phyloP scores from a whole-genome alignment of 1,140 invertebrate species.

The Sycophila sp. region DNA sequence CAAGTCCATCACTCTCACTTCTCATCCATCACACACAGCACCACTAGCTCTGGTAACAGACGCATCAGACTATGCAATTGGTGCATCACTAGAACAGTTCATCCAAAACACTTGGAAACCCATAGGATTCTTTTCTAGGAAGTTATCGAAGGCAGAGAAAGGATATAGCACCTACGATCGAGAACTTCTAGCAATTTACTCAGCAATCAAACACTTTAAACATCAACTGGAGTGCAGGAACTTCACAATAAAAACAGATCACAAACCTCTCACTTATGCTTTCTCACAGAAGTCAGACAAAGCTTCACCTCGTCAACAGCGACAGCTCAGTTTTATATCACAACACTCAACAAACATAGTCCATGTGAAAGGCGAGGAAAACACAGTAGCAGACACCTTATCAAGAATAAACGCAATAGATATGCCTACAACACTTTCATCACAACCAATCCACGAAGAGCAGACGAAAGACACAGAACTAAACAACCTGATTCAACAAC shows the following conservation, averaged over 20 bases:
- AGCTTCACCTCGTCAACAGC: neutral
- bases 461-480: slow-evolving; percentile 43
- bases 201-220: neutral
- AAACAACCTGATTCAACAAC: neutral
- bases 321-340: neutral
- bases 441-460: neutral
- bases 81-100: neutral
- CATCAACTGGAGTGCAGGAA: neutral
- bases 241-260: neutral
- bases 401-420: neutral
- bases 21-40: neutral
- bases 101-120: neutral
- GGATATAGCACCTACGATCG: slow-evolving; percentile 8
- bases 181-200: neutral
- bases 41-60: neutral
- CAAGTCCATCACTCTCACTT: neutral
- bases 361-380: neutral
- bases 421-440: neutral
- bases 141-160: neutral
- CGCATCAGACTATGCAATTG: neutral
- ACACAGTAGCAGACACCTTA: neutral
- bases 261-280: neutral
- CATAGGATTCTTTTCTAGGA: neutral
- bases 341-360: neutral
- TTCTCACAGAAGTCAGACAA: slow-evolving; percentile 5